Base-by-base conservation (phyloP, 2,113 vertebrate species). In the Limnothrissa miodon region DNA sequence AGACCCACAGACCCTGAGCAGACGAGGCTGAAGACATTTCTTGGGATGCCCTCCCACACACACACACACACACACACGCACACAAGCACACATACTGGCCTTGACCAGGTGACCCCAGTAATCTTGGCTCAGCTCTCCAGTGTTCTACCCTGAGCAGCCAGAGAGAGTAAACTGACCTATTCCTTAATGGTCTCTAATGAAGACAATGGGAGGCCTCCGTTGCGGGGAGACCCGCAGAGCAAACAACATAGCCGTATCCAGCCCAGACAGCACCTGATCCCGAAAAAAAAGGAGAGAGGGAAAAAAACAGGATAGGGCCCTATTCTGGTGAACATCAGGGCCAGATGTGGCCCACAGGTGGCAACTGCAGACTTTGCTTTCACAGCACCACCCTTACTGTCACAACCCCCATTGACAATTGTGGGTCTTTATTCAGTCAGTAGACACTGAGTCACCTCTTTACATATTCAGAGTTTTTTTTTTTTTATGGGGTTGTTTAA, bases 121-220 rank as follows among this genome's bases (percentile, higher is more conserved):
- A 6, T 23, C 51, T 42, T 42, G 42, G 11, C 48, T 53, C 48
- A 2, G 11, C 48, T 53, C 48, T 53, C 48, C 48, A 17, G 4
- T 33, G n/a, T 25, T 66, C 42, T 66, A 80, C 85, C 90, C 85
- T 80, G 85, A 89, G 82, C 89, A 92, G 86, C 82, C 87, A 88
- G 87, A 89, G 88, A 90, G 81, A 90, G 85, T 85, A 91, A 93
- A 92, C 87, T 91, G 91, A 93, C 92, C 91, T 92, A 92, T 92
- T 92, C 89, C 87, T 93, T 93, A 92, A 93, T 94, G 86, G 88
- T 86, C 85, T 91, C 90, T 92, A 93, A 94, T 93, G 90, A 93
- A 93, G 91, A 90, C 91, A 89, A 89, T 86, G 85, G 88, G 90
- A 91, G 90, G 87, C 83, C 84, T 51, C 85, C 85, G 89, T 85